These are phyloP conservation scores for Episyrphus balteatus DNA, from an alignment of 1,140 invertebrate species.

Conservation along the genomic window DNA sequence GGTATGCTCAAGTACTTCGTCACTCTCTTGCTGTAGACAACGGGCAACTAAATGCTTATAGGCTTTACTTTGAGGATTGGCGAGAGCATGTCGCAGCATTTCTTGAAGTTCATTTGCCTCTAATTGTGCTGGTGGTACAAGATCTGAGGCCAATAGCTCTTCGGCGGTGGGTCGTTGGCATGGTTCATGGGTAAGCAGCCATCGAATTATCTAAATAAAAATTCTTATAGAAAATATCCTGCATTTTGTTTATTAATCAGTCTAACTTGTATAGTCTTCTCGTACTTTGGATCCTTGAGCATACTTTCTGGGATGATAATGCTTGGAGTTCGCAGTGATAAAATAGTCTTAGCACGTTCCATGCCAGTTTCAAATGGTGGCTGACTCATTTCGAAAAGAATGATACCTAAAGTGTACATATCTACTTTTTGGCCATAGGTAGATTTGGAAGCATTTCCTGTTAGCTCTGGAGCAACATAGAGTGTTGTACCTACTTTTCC, in stretches of 20 bases:
- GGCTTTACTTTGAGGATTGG: slow-evolving; percentile 67
- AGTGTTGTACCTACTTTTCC: slow-evolving; percentile 85
- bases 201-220: slow-evolving; percentile 38
- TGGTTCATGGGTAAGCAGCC: slow-evolving; percentile 78
- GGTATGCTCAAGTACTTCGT: slow-evolving; percentile 57
- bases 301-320: slow-evolving; percentile 50
- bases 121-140: slow-evolving; percentile 56
- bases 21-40: slow-evolving; percentile 54
- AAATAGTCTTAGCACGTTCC: slow-evolving; percentile 73
- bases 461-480: slow-evolving; percentile 86
- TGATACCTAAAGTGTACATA: slow-evolving; percentile 81
- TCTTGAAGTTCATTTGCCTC: slow-evolving; percentile 75
- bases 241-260: neutral
- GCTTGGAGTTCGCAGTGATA: slow-evolving; percentile 51
- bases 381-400: slow-evolving; percentile 91
- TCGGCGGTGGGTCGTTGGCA: slow-evolving; percentile 66
- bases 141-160: slow-evolving; percentile 68
- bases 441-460: slow-evolving; percentile 50
- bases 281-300: slow-evolving; percentile 27
- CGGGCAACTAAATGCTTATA: slow-evolving; percentile 67
- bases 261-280: slow-evolving; percentile 27
- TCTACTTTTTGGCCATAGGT: slow-evolving; percentile 85
- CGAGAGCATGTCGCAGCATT: slow-evolving; percentile 62
- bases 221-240: neutral
- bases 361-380: slow-evolving; percentile 69